Conservation (phyloP, 2,113 vertebrate genomes). For the Cavia aperea region DNA sequence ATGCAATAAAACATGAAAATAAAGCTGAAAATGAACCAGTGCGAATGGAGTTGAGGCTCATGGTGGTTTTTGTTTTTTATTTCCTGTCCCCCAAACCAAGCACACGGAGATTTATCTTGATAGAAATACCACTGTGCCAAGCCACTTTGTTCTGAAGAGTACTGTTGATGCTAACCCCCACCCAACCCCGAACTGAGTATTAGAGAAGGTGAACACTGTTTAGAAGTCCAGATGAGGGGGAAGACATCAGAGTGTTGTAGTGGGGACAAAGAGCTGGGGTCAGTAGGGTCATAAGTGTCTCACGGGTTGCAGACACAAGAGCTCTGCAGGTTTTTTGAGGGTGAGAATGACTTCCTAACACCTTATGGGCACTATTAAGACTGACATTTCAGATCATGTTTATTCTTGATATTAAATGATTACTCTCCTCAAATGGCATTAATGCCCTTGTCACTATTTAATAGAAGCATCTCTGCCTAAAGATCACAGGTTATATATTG, state of each 20-base stretch:
- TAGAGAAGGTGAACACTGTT: conserved; percentile 66
- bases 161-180: neutral
- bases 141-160: conserved; percentile 29
- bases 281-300: conserved; percentile 43
- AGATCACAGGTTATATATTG: neutral
- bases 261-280: conserved; percentile 61
- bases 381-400: conserved; percentile 36
- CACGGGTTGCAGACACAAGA: conserved; percentile 54
- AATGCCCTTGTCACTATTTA: neutral
- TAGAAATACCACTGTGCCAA: conserved; percentile 48
- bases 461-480: neutral
- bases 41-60: conserved; percentile 24
- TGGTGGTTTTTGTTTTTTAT: neutral
- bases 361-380: conserved; percentile 1
- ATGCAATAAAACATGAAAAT: conserved; percentile 55
- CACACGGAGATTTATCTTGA: conserved; percentile 27
- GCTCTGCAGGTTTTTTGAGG: conserved; percentile 50
- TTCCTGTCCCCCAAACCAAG: neutral
- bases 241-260: conserved; percentile 50
- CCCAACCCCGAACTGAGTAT: conserved; percentile 65
- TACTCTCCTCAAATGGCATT: neutral
- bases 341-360: conserved; percentile 15
- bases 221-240: conserved; percentile 63
- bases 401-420: conserved; percentile 20
- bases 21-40: neutral